Base-by-base conservation (phyloP, 1,140 invertebrate genomes). In the Camponotus pennsylvanicus region DNA sequence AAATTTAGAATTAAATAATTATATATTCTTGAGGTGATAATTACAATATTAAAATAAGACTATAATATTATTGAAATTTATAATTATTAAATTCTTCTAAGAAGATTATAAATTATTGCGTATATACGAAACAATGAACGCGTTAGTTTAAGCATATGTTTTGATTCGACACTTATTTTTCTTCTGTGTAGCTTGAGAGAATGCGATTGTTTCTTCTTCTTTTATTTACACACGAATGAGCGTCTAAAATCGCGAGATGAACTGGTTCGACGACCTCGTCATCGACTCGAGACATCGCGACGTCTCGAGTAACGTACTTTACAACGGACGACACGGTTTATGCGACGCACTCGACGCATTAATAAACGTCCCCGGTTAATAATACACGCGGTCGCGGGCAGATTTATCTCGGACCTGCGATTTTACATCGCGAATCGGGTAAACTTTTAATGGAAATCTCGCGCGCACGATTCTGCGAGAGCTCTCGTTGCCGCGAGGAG, bases 351-450 rank as follows among this genome's bases (percentile, higher is more conserved):
- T 71, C 66, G 78, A 71, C 37, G 55, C 69, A 83, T 83, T 83
- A 83, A 83, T 83, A 83, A 83, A 83, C 55, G 69, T 83, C 69
- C 5, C 27, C 15, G 32, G n/a, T 42, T 83, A 83, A 83, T 83
- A 83, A 83, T 57, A 75, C 21, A 63, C 40, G 8, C 49, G 64
- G 37, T 21, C 52, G 27, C 27, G 42, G 40, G 69, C 27, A 37
- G 69, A 83, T 83, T 73, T 75, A 83, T 83, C 45, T 73, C 27
- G 67, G 27, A 64, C 0, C 3, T 18, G 70, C 40, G 69, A 61
- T 21, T 83, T 75, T 49, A 27, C 42, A 27, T 59, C 18, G 13
- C 27, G 27, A 49, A 37, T 69, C 63, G 34, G 32, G 40, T 7
- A 21, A 45, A 73, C 27, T 73, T 63, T 63, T 37, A 40, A 59